These are phyloP conservation scores for Thymallus thymallus DNA, from an alignment of 2,113 vertebrate species.

Conservation along the genomic window DNA sequence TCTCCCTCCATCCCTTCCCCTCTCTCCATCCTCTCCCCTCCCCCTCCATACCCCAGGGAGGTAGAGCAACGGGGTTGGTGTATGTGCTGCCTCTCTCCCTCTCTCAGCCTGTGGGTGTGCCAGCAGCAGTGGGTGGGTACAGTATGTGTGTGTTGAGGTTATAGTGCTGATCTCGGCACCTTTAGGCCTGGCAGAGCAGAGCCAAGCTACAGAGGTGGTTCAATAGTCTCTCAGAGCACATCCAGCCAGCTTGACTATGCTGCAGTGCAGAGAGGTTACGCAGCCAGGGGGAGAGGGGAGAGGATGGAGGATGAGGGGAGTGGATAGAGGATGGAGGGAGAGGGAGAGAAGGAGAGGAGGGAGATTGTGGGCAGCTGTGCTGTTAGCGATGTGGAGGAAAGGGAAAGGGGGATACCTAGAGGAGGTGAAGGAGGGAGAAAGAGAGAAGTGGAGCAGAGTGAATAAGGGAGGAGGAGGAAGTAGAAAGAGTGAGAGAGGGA, in stretches of 20 bases:
- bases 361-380: not conserved
- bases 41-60: too few species aligned
- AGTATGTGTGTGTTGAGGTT: not conserved
- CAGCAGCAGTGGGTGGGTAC: not conserved
- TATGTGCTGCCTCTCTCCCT: not conserved
- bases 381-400: not conserved
- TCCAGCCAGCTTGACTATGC: not conserved
- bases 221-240: not conserved
- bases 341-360: too few species aligned
- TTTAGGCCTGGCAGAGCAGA: not conserved
- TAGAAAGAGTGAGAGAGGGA: too few species aligned
- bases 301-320: too few species aligned
- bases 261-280: not conserved
- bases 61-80: too few species aligned
- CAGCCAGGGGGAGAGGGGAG: not conserved
- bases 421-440: too few species aligned
- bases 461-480: too few species aligned
- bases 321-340: too few species aligned
- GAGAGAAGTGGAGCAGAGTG: too few species aligned
- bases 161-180: constrained; percentile 4
- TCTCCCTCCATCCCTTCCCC: too few species aligned
- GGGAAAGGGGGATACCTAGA: too few species aligned
- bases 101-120: not conserved
- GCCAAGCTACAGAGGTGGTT: not conserved
- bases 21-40: too few species aligned